Conservation (phyloP, 2,888 invertebrate genomes). For the Agonopterix alstromeriana region DNA sequence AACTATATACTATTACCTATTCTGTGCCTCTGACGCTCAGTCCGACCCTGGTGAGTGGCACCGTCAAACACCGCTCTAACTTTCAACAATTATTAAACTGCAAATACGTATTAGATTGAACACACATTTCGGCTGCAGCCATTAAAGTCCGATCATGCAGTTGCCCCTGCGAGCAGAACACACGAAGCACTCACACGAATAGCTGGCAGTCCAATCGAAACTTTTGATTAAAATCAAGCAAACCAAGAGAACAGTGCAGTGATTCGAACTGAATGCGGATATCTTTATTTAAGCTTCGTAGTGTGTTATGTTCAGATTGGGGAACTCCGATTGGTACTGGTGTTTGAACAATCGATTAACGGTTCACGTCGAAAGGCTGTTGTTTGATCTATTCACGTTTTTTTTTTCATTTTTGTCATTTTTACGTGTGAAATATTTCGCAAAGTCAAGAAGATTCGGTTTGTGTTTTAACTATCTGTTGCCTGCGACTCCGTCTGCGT, state of each 20-base stretch:
- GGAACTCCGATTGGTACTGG: conserved; percentile 43
- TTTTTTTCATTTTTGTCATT: too few species aligned
- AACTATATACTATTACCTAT: too few species aligned
- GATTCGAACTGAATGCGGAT: conserved; percentile 40
- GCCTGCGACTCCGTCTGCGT: too few species aligned
- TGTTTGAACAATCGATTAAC: conserved; percentile 58
- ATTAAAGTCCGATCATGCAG: conserved; percentile 54
- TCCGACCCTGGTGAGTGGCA: too few species aligned
- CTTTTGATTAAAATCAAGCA: conserved; percentile 76
- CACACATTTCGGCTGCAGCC: conserved; percentile 55
- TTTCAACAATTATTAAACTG: conserved; percentile 59
- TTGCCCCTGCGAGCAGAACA: conserved; percentile 24
- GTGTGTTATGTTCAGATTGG: conserved; percentile 56
- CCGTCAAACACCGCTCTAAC: conserved; percentile 29
- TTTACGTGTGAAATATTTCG: too few species aligned
- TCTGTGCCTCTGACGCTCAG: too few species aligned
- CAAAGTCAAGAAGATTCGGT: too few species aligned
- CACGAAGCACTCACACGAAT: conserved; percentile 43
- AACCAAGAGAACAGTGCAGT: conserved; percentile 51
- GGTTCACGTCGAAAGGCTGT: conserved; percentile 10
- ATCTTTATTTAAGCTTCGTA: conserved; percentile 68
- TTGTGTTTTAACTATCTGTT: too few species aligned
- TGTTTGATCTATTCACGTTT: too few species aligned
- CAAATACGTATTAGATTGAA: conserved; percentile 63
- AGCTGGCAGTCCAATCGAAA: conserved; percentile 68